A percentile compares a stretch with the other conserved stretches of the same genome.
These are phyloP conservation scores for Sorex araneus DNA, from an alignment of 2,113 vertebrate species.

Conservation along the genomic window DNA sequence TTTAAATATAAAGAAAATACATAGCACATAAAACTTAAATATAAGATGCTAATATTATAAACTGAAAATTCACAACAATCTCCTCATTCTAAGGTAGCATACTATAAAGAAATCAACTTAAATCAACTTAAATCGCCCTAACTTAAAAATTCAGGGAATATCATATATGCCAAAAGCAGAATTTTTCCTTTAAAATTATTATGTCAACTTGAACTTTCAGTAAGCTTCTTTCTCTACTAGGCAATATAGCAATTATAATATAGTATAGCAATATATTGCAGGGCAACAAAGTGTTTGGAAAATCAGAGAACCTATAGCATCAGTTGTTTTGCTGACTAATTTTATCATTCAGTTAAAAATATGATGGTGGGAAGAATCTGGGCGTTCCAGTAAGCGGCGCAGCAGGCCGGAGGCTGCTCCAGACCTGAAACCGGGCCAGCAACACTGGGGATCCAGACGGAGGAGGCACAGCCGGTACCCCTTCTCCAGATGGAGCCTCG, in stretches of 20 bases:
- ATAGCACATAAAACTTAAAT: not conserved
- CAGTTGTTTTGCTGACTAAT: conserved; percentile 27
- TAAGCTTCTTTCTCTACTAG: not conserved
- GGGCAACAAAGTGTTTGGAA: conserved; percentile 3
- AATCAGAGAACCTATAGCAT: conserved; percentile 11
- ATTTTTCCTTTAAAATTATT: conserved; percentile 43
- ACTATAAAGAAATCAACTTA: not conserved
- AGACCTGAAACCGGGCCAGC: no score
- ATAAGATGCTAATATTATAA: not conserved
- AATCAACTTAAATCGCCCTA: no score
- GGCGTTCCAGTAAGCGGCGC: no score
- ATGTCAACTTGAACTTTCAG: conserved; percentile 60
- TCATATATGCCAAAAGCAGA: not conserved
- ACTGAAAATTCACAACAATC: not conserved
- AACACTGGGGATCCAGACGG: no score
- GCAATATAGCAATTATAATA: not conserved
- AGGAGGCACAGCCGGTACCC: no score
- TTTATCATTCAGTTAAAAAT: conserved; percentile 69
- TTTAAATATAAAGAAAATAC: not conserved
- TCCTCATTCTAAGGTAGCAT: not conserved
- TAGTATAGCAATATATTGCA: conserved; percentile 46
- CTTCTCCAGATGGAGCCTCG: no score
- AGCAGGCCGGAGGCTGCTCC: no score
- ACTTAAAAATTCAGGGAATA: conserved; percentile 41
- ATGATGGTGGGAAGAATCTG: no score